These are phyloP conservation scores for Parnassius mnemosyne DNA, from an alignment of 2,888 invertebrate species.

Conservation along the genomic window DNA sequence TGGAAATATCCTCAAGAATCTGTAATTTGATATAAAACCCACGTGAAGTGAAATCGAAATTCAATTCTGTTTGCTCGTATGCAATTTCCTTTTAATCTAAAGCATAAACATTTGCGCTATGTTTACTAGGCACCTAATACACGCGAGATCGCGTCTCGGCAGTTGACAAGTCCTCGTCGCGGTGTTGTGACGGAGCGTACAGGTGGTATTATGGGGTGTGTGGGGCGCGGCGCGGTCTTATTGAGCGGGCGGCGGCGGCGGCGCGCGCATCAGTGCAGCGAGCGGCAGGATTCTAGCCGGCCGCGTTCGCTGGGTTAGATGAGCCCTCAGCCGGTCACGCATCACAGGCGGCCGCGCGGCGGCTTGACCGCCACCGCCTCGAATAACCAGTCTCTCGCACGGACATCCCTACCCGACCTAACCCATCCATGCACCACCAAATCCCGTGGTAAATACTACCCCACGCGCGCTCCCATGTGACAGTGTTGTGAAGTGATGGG, in stretches of 20 bases:
- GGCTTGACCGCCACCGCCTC: slow-evolving; percentile 50
- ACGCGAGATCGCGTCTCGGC: slow-evolving; percentile 27
- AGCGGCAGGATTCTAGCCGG: slow-evolving; percentile 54
- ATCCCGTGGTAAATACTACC: slow-evolving; percentile 50
- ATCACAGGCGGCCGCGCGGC: slow-evolving; percentile 52
- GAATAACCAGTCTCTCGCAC: slow-evolving; percentile 30
- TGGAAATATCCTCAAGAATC: too few species aligned
- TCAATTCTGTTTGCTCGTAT: not conserved
- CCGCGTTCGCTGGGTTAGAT: slow-evolving; percentile 53
- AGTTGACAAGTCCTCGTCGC: slow-evolving; percentile 52
- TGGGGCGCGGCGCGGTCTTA: slow-evolving; percentile 62
- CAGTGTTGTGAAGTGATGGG: slow-evolving; percentile 46
- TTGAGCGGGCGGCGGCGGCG: slow-evolving; percentile 50
- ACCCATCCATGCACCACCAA: slow-evolving; percentile 31
- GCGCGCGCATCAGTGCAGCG: slow-evolving; percentile 64
- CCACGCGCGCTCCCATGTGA: slow-evolving; percentile 42
- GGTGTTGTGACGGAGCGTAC: slow-evolving; percentile 75
- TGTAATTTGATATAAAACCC: not conserved
- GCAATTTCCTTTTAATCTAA: not conserved
- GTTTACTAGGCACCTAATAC: slow-evolving; percentile 33
- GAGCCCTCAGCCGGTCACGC: slow-evolving; percentile 44
- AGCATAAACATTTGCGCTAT: slow-evolving; percentile 15
- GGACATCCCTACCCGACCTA: slow-evolving; percentile 25
- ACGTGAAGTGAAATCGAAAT: not conserved
- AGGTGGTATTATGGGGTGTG: slow-evolving; percentile 68